Conservation (phyloP, 2,113 vertebrate genomes). For the Spea multiplicata region DNA sequence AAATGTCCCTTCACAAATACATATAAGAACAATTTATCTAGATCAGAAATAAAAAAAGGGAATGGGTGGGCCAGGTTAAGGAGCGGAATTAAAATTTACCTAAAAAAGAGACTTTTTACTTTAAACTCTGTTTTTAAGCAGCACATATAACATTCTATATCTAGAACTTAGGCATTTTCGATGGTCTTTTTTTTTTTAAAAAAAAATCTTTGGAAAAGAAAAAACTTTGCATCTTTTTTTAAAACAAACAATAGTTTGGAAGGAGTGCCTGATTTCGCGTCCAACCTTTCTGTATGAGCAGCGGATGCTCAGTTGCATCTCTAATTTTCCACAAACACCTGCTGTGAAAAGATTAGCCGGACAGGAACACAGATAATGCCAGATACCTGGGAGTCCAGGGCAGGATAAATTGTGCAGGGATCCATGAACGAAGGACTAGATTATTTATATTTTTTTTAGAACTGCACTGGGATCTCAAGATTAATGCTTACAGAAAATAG, state of each 20-base stretch:
- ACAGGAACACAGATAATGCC: neutral
- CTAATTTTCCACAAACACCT: neutral
- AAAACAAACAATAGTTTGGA: neutral
- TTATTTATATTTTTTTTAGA: neutral
- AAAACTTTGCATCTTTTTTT: no score
- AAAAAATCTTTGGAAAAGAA: no score
- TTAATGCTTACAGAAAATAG: neutral
- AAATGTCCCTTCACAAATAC: neutral
- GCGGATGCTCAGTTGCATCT: neutral
- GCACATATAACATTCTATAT: no score
- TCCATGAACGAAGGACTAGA: neutral
- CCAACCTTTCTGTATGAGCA: neutral
- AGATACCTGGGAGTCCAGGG: neutral
- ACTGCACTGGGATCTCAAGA: constrained; percentile 7
- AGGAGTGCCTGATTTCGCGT: neutral
- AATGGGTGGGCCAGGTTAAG: neutral
- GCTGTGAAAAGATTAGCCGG: constrained; percentile 2
- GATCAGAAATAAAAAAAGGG: neutral
- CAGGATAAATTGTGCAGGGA: constrained; percentile 7
- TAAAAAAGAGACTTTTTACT: no score
- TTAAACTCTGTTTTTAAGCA: no score
- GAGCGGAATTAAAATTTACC: neutral
- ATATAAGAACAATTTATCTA: neutral
- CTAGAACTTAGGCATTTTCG: no score
- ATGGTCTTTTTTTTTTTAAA: no score